Percentiles rank a stretch among this genome's conserved stretches.
Evolutionary conservation across 2,888 invertebrate species (phyloP).

Genomic region (Epinotia ramella): DNA sequence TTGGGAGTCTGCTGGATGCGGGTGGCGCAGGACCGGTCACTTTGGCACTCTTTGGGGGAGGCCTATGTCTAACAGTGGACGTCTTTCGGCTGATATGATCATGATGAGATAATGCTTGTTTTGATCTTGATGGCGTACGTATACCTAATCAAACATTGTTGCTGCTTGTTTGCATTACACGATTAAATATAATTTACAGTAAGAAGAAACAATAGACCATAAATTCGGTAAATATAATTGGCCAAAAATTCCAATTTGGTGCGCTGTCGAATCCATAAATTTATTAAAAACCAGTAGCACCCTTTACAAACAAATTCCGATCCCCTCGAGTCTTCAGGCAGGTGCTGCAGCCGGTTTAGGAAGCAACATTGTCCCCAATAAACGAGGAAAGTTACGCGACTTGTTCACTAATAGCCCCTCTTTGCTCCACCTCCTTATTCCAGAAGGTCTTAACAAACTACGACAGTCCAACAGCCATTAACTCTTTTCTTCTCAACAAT

Average conservation of each 20-base stretch:
- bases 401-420: conserved; percentile 62
- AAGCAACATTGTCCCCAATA: conserved; percentile 60
- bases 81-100: no score
- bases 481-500: neutral
- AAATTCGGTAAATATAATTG: conserved; percentile 34
- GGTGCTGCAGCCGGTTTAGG: conserved; percentile 68
- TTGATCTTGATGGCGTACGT: neutral
- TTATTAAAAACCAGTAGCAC: conserved; percentile 47
- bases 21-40: no score
- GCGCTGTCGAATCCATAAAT: conserved; percentile 35
- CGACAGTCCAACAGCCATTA: neutral
- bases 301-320: conserved; percentile 57
- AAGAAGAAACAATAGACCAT: conserved; percentile 6
- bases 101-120: neutral
- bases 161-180: neutral
- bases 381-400: conserved; percentile 65
- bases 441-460: conserved; percentile 8
- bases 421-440: conserved; percentile 15
- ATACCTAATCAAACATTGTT: neutral
- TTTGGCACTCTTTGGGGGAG: no score
- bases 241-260: conserved; percentile 22
- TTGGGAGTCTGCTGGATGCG: neutral
- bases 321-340: conserved; percentile 61
- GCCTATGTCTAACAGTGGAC: no score
- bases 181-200: neutral